These are phyloP conservation scores for Zosterops pallidus DNA, from an alignment of 2,113 vertebrate species.

Conservation along the genomic window DNA sequence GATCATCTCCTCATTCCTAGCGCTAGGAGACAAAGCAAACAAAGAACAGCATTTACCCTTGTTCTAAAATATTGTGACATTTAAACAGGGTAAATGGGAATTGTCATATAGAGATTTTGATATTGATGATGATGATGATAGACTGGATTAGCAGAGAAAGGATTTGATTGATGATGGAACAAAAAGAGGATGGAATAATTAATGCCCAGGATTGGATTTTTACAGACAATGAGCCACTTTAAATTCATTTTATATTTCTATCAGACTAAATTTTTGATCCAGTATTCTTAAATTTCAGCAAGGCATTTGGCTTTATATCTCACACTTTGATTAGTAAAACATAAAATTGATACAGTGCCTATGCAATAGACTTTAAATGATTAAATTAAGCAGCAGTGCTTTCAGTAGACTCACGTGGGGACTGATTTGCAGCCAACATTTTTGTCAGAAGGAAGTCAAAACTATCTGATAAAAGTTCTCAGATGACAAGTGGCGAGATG, in stretches of 20 bases:
- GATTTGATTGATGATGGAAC: not conserved
- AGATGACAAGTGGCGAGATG: not conserved
- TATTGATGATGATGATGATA: not conserved
- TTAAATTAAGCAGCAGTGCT: not conserved
- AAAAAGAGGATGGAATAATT: constrained; percentile 34
- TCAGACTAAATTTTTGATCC: not conserved
- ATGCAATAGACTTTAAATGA: not conserved
- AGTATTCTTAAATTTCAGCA: constrained; percentile 1
- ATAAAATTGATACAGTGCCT: not conserved
- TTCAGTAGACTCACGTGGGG: not conserved
- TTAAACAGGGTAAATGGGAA: constrained; percentile 2
- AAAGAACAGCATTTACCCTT: constrained; percentile 15
- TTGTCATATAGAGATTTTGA: not conserved
- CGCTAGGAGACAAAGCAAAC: constrained; percentile 2
- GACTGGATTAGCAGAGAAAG: not conserved
- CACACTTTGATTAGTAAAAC: constrained; percentile 31
- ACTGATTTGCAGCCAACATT: not conserved
- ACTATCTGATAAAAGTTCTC: not conserved
- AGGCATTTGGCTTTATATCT: constrained; percentile 3
- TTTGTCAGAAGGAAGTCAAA: constrained; percentile 7
- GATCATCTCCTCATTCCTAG: not conserved
- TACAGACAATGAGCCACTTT: not conserved
- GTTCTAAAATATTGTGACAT: not conserved
- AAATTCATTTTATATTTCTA: constrained; percentile 8
- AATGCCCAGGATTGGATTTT: not conserved